These are phyloP conservation scores for Labeo calbasu DNA, from an alignment of 2,797 vertebrate species.

Conservation along the genomic window DNA sequence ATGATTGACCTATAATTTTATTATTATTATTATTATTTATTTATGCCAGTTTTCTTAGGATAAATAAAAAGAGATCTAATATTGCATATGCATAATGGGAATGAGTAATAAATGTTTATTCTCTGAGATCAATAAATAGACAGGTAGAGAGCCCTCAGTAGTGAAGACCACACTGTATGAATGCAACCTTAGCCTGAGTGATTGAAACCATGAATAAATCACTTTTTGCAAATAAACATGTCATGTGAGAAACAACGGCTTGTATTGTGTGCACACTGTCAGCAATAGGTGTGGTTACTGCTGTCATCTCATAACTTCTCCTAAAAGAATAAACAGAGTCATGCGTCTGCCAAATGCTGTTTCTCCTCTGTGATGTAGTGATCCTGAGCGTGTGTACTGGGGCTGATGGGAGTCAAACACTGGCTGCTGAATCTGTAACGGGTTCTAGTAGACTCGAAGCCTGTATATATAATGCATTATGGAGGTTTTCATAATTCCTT, in stretches of 20 bases:
- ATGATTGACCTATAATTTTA: too few species aligned
- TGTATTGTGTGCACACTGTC: slow-evolving; percentile 44
- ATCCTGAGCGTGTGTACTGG: not conserved
- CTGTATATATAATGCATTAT: not conserved
- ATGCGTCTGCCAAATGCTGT: not conserved
- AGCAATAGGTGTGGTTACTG: not conserved
- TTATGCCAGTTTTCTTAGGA: too few species aligned
- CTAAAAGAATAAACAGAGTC: not conserved
- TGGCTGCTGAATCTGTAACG: not conserved
- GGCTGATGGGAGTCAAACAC: slow-evolving; percentile 1
- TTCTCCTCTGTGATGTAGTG: not conserved
- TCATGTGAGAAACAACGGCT: slow-evolving; percentile 62
- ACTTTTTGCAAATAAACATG: slow-evolving; percentile 59
- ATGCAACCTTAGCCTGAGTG: slow-evolving; percentile 31
- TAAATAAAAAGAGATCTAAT: too few species aligned
- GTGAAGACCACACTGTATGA: not conserved
- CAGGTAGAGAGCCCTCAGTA: not conserved
- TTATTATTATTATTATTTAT: too few species aligned
- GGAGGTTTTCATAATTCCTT: too few species aligned
- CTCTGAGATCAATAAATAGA: too few species aligned
- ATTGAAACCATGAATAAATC: slow-evolving; percentile 51
- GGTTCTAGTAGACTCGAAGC: not conserved
- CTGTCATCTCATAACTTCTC: not conserved
- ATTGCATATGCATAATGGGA: too few species aligned
- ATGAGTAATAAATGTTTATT: too few species aligned